Base-by-base conservation (phyloP, 2,888 invertebrate species). In the Ormyrus rosae region DNA sequence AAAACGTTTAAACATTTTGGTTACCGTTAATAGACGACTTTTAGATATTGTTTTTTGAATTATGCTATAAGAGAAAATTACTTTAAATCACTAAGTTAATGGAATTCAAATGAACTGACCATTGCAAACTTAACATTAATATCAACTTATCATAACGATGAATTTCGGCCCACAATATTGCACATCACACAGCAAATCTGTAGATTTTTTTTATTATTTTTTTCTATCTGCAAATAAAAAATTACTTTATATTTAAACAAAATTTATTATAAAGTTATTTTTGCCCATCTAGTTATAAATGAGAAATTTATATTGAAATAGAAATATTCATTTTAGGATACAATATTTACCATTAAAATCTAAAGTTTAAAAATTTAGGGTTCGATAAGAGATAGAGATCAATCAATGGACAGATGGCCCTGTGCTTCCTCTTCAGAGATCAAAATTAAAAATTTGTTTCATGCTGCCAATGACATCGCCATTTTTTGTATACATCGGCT, bases 391-490 rank as follows among this genome's bases (percentile, higher is more conserved):
- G 34, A 34, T 34, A 34, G 34, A 34, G 34, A 34, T 34, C 34
- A 34, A 34, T 34, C 34, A 34, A 34, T 34, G 34, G 72, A 71
- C 55, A 56, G 10, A 58, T 69, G 50, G 64, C 71, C 74, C 74
- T 74, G 34, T 34, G 53, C 56, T 74, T 78, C 60, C 50, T 11
- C 55, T 11, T 19, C 60, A 71, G 77, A 71, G 71, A 73, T 78
- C 69, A 67, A 81, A 75, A 64, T 75, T 74, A 80, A 70, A 53
- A 75, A 71, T 67, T 67, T 78, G 74, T 82, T 80, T 83, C 67
- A 80, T 82, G 83, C 82, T 85, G 84, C 84, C 84, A 84, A 80
- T 82, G 76, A 78, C 53, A 80, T 84, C 82, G 81, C 78, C 78
- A 83, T 83, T 82, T 77, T 77, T 81, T 85, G 77, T 84, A 81